Percentiles rank a stretch among this genome's conserved stretches.
These are phyloP conservation scores for Furnarius figulus DNA, from an alignment of 2,113 vertebrate genomes.

Conservation along the genomic window DNA sequence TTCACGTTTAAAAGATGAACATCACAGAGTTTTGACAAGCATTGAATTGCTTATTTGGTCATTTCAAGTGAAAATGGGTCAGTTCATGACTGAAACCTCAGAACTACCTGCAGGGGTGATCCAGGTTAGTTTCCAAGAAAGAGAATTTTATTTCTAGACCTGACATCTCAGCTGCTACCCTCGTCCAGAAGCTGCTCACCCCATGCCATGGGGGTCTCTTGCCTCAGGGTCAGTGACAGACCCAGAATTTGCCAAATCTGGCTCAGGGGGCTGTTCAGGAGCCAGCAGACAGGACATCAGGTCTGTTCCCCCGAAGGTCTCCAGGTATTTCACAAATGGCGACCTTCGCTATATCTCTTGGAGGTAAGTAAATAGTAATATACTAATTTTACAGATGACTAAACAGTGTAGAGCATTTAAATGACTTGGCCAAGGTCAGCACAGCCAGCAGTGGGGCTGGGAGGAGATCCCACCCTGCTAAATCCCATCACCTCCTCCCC, in stretches of 20 bases:
- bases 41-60: not conserved
- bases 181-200: not conserved
- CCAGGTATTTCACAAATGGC: not conserved
- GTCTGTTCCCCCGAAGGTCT: not conserved
- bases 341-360: slow-evolving; percentile 7
- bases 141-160: not conserved
- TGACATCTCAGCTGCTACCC: not conserved
- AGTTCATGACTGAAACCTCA: not conserved
- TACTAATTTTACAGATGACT: slow-evolving; percentile 56
- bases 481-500: not conserved
- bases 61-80: not conserved
- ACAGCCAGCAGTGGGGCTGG: not conserved
- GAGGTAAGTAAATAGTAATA: slow-evolving; percentile 20
- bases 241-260: fast-evolving
- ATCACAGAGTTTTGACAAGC: fast-evolving
- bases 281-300: fast-evolving
- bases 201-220: not conserved
- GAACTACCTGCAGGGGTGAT: not conserved
- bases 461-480: not conserved
- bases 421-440: slow-evolving; percentile 34
- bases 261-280: not conserved
- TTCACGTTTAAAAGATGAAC: not conserved
- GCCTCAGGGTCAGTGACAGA: not conserved
- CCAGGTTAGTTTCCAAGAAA: not conserved
- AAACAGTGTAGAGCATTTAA: not conserved